Conservation (phyloP, 2,797 vertebrate species). For the Gallinago stenura region DNA sequence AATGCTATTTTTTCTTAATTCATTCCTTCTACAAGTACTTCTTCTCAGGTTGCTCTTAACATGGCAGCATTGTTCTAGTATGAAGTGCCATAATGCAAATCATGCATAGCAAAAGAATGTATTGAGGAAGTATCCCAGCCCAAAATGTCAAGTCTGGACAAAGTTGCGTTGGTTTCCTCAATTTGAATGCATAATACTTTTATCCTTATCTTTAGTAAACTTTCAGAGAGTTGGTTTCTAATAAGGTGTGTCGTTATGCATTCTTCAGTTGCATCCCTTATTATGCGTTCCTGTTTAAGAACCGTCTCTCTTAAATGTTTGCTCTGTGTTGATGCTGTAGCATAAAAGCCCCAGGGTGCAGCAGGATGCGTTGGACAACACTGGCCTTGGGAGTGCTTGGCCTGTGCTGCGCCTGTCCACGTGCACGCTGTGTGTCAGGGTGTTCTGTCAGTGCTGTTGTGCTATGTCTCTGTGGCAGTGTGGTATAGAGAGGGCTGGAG, state of each 20-base stretch:
- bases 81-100: neutral
- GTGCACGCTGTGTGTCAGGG: neutral
- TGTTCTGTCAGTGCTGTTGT: neutral
- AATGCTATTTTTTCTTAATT: neutral
- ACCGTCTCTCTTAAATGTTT: neutral
- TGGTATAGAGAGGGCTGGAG: neutral
- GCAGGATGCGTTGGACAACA: neutral
- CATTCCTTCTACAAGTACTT: neutral
- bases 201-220: constrained; percentile 29
- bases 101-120: neutral
- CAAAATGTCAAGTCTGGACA: constrained; percentile 32
- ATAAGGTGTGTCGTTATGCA: neutral
- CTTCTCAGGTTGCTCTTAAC: neutral
- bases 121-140: constrained; percentile 19
- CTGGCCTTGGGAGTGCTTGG: neutral
- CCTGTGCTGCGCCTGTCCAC: neutral
- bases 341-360: neutral
- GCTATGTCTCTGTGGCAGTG: neutral
- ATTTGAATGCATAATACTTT: neutral
- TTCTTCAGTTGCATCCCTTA: neutral
- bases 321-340: neutral
- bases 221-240: neutral
- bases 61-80: neutral
- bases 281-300: neutral
- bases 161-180: neutral